Percentiles rank a stretch among this genome's conserved stretches.
phyloP scores from a whole-genome alignment of 2,113 vertebrate species.

The Cathartes aura region DNA sequence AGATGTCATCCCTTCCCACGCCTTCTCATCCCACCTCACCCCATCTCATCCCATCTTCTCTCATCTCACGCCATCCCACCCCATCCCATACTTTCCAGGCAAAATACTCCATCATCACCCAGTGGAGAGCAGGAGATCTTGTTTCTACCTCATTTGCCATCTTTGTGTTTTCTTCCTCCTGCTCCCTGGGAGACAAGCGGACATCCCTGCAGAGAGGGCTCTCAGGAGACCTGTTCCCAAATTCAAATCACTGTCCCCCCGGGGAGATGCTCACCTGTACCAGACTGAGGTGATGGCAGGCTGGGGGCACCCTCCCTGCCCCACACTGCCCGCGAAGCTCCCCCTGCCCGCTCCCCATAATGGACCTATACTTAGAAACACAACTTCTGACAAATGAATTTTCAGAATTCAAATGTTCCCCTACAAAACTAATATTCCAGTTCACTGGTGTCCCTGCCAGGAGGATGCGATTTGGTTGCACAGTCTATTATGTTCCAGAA shows the following conservation, averaged over 20 bases:
- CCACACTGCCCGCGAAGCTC: neutral
- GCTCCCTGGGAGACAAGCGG: neutral
- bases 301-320: neutral
- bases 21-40: too few relatives aligned
- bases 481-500: slow-evolving; percentile 66
- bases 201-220: neutral
- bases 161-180: neutral
- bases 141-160: neutral
- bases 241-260: neutral
- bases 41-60: neutral
- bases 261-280: neutral
- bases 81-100: neutral
- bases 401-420: slow-evolving; percentile 13
- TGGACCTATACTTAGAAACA: neutral
- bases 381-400: slow-evolving; percentile 19
- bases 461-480: slow-evolving; percentile 51
- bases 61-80: neutral
- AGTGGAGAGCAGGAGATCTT: neutral
- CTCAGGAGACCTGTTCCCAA: neutral
- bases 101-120: neutral
- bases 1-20: fast-evolving
- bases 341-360: neutral
- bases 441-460: slow-evolving; percentile 31
- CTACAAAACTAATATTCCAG: slow-evolving; percentile 47
- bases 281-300: fast-evolving